A percentile compares a stretch with the other conserved stretches of the same genome.
phyloP scores from a whole-genome alignment of 2,113 vertebrate species.

The Geothlypis trichas region DNA sequence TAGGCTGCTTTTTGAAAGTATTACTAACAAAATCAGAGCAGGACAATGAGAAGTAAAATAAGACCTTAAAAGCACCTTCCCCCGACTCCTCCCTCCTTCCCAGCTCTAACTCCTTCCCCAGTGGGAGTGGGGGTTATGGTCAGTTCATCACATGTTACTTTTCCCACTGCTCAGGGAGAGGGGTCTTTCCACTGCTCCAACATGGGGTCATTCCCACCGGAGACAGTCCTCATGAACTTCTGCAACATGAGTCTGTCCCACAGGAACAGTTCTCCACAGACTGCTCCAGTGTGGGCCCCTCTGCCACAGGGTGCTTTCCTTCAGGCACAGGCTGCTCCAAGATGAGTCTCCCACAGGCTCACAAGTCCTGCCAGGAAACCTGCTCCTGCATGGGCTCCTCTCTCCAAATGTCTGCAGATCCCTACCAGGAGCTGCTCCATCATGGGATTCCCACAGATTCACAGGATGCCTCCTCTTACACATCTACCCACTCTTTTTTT shows the following conservation, averaged over 20 bases:
- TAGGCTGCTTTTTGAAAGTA: neutral
- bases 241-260: neutral
- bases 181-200: neutral
- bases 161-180: too few relatives aligned
- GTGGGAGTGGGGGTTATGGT: neutral
- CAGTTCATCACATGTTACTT: neutral
- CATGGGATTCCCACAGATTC: neutral
- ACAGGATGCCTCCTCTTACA: neutral
- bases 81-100: neutral
- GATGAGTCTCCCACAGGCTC: fast-evolving
- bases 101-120: neutral
- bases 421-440: neutral
- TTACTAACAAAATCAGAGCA: neutral
- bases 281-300: neutral
- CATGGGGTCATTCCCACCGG: fast-evolving
- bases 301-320: neutral
- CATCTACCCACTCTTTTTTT: neutral
- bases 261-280: neutral
- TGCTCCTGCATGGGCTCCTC: neutral
- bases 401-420: fast-evolving
- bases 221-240: neutral
- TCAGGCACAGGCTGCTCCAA: neutral
- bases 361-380: neutral
- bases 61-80: neutral
- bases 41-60: too few relatives aligned